Percentiles rank a stretch among this genome's conserved stretches.
These are phyloP conservation scores for Chanos chanos DNA, from an alignment of 2,797 vertebrate genomes.

Conservation along the genomic window DNA sequence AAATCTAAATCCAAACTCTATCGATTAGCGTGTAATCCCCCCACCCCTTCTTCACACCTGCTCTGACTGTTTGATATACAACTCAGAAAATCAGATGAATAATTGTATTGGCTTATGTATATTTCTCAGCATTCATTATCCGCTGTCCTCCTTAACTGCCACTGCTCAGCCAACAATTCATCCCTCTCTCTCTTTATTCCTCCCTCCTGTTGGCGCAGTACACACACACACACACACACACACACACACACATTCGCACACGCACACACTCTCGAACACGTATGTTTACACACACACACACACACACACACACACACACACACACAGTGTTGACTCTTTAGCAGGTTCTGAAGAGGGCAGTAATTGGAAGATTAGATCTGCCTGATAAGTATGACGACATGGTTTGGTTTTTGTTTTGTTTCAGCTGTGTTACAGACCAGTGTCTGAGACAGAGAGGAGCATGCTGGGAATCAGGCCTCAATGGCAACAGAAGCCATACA, in stretches of 20 bases:
- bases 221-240: background rate
- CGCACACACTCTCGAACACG: background rate
- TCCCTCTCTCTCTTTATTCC: no score
- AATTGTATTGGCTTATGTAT: no score
- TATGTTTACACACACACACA: background rate
- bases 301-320: constrained; percentile 3
- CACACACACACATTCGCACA: background rate
- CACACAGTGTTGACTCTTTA: constrained; percentile 11
- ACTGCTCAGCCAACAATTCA: no score
- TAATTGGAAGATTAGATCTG: constrained; percentile 28
- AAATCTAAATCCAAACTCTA: no score
- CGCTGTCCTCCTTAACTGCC: no score
- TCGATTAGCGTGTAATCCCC: no score
- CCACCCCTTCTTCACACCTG: no score
- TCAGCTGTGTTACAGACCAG: background rate
- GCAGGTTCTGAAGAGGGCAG: constrained; percentile 8
- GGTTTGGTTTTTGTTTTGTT: background rate
- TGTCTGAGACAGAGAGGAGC: no score
- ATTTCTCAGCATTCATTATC: no score
- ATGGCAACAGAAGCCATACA: constrained; percentile 49
- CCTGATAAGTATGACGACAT: constrained; percentile 22
- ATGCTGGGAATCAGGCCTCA: constrained; percentile 39
- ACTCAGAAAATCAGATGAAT: no score
- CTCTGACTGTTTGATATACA: no score
- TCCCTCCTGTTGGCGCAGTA: no score